Conservation (phyloP, 2,888 invertebrate species). For the Pediacus dermestoides region DNA sequence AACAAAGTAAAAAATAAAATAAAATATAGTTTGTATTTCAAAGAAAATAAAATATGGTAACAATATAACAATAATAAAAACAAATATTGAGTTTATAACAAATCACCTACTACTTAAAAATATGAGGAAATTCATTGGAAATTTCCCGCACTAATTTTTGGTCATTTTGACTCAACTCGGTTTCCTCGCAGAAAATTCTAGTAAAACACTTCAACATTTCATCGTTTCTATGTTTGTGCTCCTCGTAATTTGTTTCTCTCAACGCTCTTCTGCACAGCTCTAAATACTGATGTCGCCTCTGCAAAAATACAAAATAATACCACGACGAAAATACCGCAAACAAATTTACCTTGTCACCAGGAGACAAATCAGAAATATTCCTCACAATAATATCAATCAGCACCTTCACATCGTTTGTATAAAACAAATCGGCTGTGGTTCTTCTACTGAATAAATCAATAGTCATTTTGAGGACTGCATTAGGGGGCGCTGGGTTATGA, state of each 20-base stretch:
- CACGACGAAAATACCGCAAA: background rate
- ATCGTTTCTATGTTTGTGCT: conserved; percentile 75
- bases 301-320: conserved; percentile 26
- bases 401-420: conserved; percentile 92
- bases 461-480: conserved; percentile 85
- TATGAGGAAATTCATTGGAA: conserved; percentile 79
- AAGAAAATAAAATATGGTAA: conserved; percentile 14
- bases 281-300: conserved; percentile 76
- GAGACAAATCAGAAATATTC: conserved; percentile 83
- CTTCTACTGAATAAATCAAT: conserved; percentile 79
- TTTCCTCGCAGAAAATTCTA: conserved; percentile 81
- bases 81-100: conserved; percentile 9
- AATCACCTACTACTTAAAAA: conserved; percentile 54
- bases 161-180: conserved; percentile 68
- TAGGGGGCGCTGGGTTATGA: conserved; percentile 73
- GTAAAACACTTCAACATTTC: conserved; percentile 83
- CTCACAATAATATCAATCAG: conserved; percentile 89
- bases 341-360: conserved; percentile 72
- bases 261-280: conserved; percentile 76
- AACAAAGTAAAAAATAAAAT: conserved; percentile 12
- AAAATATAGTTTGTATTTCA: conserved; percentile 9
- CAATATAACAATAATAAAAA: conserved; percentile 12
- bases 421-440: conserved; percentile 81
- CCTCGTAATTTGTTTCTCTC: conserved; percentile 75
- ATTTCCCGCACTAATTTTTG: conserved; percentile 77